A percentile compares a stretch with the other conserved stretches of the same genome.
Conservation (phyloP, 2,113 vertebrate species). For the Oncorhynchus keta region DNA sequence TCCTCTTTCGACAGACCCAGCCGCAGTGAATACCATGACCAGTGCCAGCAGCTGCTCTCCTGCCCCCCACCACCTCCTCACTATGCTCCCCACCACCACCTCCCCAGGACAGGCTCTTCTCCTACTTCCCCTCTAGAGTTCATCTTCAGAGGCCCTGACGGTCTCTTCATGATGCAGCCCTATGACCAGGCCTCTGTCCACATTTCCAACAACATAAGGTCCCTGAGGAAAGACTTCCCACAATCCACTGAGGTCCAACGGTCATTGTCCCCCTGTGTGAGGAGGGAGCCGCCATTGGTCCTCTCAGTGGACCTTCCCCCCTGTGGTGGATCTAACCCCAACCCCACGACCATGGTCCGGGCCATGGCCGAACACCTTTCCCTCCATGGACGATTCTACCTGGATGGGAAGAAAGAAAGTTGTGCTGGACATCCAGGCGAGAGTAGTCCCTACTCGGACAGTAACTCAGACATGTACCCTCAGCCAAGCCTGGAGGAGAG, state of each 20-base stretch:
- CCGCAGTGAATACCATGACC: conserved; percentile 34
- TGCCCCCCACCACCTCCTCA: conserved; percentile 15
- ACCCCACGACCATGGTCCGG: conserved; percentile 5
- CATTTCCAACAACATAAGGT: conserved; percentile 41
- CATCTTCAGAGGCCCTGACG: conserved; percentile 86
- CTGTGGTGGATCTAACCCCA: conserved; percentile 29
- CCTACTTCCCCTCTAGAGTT: conserved; percentile 77
- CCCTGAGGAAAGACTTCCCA: conserved; percentile 27
- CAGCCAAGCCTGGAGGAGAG: conserved; percentile 21
- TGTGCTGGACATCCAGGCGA: conserved; percentile 41
- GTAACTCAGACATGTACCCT: not conserved
- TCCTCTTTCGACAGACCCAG: conserved; percentile 49
- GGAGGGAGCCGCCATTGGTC: conserved; percentile 61
- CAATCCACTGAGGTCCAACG: conserved; percentile 36
- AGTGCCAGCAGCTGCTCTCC: conserved; percentile 40
- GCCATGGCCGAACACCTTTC: conserved; percentile 31
- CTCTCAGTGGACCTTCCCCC: conserved; percentile 72
- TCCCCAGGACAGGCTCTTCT: conserved; percentile 40
- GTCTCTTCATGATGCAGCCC: conserved; percentile 78
- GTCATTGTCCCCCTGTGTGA: conserved; percentile 60
- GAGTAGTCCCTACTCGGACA: conserved; percentile 52
- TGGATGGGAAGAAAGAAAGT: conserved; percentile 28
- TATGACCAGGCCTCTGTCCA: conserved; percentile 30
- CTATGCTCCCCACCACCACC: conserved; percentile 45
- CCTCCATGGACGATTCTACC: conserved; percentile 11